A percentile compares a stretch with the other conserved stretches of the same genome.
Evolutionary conservation across 1,140 invertebrate genomes (phyloP).

Genomic region (Drosophila virilis): DNA sequence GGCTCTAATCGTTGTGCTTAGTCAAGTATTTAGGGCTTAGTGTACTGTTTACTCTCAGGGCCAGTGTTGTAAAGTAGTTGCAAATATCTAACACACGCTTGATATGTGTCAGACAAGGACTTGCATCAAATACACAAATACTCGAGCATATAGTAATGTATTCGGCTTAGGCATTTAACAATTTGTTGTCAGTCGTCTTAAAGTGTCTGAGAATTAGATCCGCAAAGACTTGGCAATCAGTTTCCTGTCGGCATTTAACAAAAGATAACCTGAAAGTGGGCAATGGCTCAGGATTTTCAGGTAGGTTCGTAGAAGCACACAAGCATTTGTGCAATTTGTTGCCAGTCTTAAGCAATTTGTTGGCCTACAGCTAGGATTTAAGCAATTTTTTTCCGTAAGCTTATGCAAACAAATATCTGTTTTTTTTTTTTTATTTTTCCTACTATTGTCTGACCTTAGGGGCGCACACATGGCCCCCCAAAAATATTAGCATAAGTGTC

Average conservation of each 20-base stretch:
- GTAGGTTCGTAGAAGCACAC: slow-evolving; percentile 23
- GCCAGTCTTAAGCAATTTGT: slow-evolving; percentile 58
- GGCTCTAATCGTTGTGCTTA: slow-evolving; percentile 6
- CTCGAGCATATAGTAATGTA: slow-evolving; percentile 4
- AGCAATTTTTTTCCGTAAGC: slow-evolving; percentile 24
- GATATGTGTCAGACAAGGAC: background rate
- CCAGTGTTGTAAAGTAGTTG: slow-evolving; percentile 13
- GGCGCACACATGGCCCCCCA: slow-evolving; percentile 44
- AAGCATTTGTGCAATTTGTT: slow-evolving; percentile 43
- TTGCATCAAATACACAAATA: slow-evolving; percentile 3
- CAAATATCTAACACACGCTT: slow-evolving; percentile 5
- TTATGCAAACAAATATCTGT: slow-evolving; percentile 47
- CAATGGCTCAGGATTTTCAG: slow-evolving; percentile 21
- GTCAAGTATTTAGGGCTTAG: slow-evolving; percentile 18
- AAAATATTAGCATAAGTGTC: slow-evolving; percentile 78
- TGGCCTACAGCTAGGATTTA: slow-evolving; percentile 49
- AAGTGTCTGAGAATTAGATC: slow-evolving; percentile 12
- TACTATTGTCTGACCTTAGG: slow-evolving; percentile 46
- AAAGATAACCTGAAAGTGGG: slow-evolving; percentile 23
- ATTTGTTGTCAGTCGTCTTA: slow-evolving; percentile 32
- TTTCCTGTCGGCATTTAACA: slow-evolving; percentile 13
- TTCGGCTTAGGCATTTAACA: slow-evolving; percentile 3
- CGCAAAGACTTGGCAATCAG: slow-evolving; percentile 22
- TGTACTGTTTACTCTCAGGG: background rate
- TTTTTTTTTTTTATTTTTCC: slow-evolving; percentile 31